These are phyloP conservation scores for Aldabrachelys gigantea DNA, from an alignment of 2,113 vertebrate genomes.

Conservation along the genomic window DNA sequence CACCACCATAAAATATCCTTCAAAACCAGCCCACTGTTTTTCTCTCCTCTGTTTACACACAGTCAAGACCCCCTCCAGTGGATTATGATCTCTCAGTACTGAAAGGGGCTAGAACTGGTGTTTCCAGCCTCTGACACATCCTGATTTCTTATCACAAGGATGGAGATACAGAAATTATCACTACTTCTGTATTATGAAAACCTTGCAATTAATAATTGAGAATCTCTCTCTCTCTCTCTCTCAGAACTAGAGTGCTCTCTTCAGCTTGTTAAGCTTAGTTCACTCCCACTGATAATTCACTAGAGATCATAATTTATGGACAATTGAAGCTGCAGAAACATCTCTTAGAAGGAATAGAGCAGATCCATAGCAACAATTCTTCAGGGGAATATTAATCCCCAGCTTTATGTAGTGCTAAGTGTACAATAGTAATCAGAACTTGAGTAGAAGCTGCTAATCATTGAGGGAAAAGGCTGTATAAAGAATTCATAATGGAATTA, in stretches of 20 bases:
- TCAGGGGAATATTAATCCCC: conserved; percentile 99
- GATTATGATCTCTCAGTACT: conserved; percentile 57
- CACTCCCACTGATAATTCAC: conserved; percentile 97
- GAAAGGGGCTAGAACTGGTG: conserved; percentile 60
- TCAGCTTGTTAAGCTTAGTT: conserved; percentile 91
- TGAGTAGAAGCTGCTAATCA: conserved; percentile 99
- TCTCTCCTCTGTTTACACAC: conserved; percentile 21
- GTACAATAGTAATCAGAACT: conserved; percentile 99
- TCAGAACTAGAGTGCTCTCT: conserved; percentile 85
- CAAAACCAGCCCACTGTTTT: neutral
- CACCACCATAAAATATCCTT: neutral
- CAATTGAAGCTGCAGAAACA: conserved; percentile 99
- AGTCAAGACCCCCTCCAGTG: conserved; percentile 34
- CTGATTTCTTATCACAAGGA: conserved; percentile 78
- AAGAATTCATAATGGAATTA: conserved; percentile 99
- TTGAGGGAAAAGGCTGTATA: conserved; percentile 99
- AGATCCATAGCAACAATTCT: conserved; percentile 99
- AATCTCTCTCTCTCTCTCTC: conserved; percentile 81
- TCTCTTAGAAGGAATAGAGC: conserved; percentile 94
- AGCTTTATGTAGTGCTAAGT: conserved; percentile 99
- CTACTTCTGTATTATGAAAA: conserved; percentile 81
- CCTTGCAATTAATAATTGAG: conserved; percentile 96
- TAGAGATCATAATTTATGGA: conserved; percentile 99
- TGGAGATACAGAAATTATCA: conserved; percentile 78
- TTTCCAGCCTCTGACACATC: conserved; percentile 64